phyloP scores from a whole-genome alignment of 2,797 vertebrate genomes.

The Hydrocynus forskahlii region DNA sequence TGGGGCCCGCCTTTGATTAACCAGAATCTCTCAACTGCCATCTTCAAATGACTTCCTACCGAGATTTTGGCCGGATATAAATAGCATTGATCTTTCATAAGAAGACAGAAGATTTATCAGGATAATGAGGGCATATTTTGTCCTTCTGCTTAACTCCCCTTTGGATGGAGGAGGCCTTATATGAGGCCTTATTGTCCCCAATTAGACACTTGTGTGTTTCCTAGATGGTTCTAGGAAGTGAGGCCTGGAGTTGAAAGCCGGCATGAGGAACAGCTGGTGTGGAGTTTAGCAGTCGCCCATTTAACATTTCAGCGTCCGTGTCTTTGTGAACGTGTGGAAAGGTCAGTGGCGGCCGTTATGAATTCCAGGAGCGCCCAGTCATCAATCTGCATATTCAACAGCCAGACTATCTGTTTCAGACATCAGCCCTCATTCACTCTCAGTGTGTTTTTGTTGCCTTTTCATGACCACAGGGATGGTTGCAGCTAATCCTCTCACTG shows the following conservation, averaged over 20 bases:
- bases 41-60: slow-evolving; percentile 9
- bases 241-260: neutral
- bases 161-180: neutral
- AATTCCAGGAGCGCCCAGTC: neutral
- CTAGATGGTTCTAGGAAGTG: neutral
- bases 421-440: neutral
- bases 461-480: no score
- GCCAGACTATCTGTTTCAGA: neutral
- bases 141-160: slow-evolving; percentile 11
- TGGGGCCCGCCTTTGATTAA: slow-evolving; percentile 43
- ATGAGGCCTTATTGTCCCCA: neutral
- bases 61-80: slow-evolving; percentile 34
- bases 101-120: slow-evolving; percentile 21
- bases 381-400: neutral
- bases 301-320: neutral
- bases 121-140: slow-evolving; percentile 42
- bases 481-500: no score
- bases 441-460: no score
- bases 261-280: slow-evolving; percentile 2
- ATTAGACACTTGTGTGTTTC: neutral
- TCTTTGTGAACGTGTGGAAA: neutral
- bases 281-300: neutral
- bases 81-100: slow-evolving; percentile 32
- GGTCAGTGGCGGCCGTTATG: slow-evolving; percentile 11
- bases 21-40: neutral